phyloP scores from a whole-genome alignment of 2,113 vertebrate genomes.

The Dipodomys stephensi region DNA sequence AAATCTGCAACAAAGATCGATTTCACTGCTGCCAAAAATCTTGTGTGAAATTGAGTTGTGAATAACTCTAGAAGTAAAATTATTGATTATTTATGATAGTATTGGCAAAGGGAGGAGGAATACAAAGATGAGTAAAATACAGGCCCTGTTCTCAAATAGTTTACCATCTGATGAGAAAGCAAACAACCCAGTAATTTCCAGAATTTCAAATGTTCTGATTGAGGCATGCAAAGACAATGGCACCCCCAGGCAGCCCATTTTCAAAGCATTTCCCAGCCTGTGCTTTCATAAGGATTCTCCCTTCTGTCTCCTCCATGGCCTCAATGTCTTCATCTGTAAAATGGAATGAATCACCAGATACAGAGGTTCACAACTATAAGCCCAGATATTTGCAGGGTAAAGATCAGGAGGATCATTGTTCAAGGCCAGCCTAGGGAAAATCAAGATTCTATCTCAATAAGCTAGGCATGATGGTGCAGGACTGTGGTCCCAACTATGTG shows the following conservation, averaged over 20 bases:
- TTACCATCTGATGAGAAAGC: background rate
- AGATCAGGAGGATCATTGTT: too few relatives aligned
- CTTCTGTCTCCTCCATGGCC: background rate
- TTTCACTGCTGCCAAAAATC: conserved; percentile 26
- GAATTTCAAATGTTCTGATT: background rate
- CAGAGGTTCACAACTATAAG: too few relatives aligned
- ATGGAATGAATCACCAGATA: background rate
- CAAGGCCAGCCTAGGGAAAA: too few relatives aligned
- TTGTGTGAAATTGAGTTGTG: conserved; percentile 56
- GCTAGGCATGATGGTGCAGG: too few relatives aligned
- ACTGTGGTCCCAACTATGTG: too few relatives aligned
- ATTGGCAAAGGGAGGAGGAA: background rate
- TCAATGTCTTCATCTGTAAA: conserved; percentile 30
- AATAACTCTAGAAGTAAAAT: conserved; percentile 54
- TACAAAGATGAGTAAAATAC: conserved; percentile 8
- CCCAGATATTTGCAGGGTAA: too few relatives aligned
- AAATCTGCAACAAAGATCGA: conserved; percentile 17
- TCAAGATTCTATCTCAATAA: too few relatives aligned
- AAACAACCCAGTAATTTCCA: background rate
- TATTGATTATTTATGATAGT: background rate
- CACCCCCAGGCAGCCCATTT: background rate
- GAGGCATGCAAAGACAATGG: background rate
- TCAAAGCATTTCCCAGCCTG: background rate
- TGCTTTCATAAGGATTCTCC: background rate
- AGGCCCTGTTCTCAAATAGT: background rate